Percentiles rank a stretch among this genome's conserved stretches.
These are phyloP conservation scores for Hoplodrina blanda DNA, from an alignment of 2,888 invertebrate genomes.

Conservation along the genomic window DNA sequence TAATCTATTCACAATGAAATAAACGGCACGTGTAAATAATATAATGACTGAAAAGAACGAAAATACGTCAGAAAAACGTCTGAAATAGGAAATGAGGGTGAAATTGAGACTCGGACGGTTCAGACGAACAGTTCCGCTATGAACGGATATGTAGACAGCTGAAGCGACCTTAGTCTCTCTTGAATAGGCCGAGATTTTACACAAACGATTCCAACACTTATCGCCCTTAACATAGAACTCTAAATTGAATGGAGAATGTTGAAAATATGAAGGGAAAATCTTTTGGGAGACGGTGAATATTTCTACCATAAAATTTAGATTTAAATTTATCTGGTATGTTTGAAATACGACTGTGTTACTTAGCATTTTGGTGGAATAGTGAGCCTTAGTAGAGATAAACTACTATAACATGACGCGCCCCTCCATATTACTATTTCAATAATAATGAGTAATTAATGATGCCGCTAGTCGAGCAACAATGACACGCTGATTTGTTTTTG, in stretches of 20 bases:
- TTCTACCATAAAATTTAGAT: conserved; percentile 45
- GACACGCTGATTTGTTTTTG: too few relatives aligned
- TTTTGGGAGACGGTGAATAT: conserved; percentile 35
- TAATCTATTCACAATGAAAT: conserved; percentile 60
- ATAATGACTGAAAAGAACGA: conserved; percentile 52
- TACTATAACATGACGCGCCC: too few relatives aligned
- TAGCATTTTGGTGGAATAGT: conserved; percentile 7
- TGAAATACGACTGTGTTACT: conserved; percentile 34
- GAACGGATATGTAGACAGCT: conserved; percentile 69
- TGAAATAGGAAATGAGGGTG: conserved; percentile 69
- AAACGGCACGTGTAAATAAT: conserved; percentile 46
- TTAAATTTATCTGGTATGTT: conserved; percentile 39
- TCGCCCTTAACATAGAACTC: conserved; percentile 16
- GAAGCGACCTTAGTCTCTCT: conserved; percentile 62
- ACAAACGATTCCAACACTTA: conserved; percentile 38
- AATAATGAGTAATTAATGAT: too few relatives aligned
- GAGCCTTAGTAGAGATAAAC: conserved; percentile 4
- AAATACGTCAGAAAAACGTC: conserved; percentile 55
- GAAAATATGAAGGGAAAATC: conserved; percentile 31
- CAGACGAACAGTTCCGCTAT: conserved; percentile 66
- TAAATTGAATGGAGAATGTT: conserved; percentile 13
- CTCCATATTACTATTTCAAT: too few relatives aligned
- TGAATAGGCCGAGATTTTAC: conserved; percentile 40
- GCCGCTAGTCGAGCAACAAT: too few relatives aligned
- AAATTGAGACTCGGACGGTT: conserved; percentile 69